Conservation (phyloP, 2,113 vertebrate genomes). For the Cacatua alba region DNA sequence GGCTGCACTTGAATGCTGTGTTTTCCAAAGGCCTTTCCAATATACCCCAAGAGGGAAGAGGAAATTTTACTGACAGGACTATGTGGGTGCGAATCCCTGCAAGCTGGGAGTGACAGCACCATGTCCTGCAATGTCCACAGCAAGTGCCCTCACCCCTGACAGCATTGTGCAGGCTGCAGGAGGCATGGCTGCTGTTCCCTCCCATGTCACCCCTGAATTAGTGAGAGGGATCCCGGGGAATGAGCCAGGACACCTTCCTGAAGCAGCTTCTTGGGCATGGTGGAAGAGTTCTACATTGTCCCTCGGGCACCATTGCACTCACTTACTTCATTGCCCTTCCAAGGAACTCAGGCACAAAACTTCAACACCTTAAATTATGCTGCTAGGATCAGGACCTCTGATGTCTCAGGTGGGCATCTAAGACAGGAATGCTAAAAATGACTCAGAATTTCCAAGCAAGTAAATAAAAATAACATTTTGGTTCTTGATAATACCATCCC, state of each 20-base stretch:
- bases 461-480: background rate
- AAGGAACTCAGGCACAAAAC: background rate
- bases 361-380: background rate
- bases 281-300: background rate
- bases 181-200: background rate
- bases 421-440: background rate
- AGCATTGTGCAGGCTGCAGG: background rate
- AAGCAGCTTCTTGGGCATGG: background rate
- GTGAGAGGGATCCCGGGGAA: background rate
- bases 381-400: background rate
- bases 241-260: background rate
- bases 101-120: rapidly evolving
- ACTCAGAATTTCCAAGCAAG: background rate
- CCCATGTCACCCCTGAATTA: background rate
- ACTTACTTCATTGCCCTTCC: background rate
- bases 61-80: background rate
- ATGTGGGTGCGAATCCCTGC: background rate
- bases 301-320: rapidly evolving
- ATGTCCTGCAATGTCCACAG: rapidly evolving
- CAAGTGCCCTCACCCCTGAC: rapidly evolving
- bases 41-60: background rate
- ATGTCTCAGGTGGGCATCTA: background rate
- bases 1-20: rapidly evolving
- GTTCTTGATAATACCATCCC: background rate
- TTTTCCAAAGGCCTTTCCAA: background rate